These are phyloP conservation scores for Prinia subflava DNA, from an alignment of 2,113 vertebrate genomes.

Conservation along the genomic window DNA sequence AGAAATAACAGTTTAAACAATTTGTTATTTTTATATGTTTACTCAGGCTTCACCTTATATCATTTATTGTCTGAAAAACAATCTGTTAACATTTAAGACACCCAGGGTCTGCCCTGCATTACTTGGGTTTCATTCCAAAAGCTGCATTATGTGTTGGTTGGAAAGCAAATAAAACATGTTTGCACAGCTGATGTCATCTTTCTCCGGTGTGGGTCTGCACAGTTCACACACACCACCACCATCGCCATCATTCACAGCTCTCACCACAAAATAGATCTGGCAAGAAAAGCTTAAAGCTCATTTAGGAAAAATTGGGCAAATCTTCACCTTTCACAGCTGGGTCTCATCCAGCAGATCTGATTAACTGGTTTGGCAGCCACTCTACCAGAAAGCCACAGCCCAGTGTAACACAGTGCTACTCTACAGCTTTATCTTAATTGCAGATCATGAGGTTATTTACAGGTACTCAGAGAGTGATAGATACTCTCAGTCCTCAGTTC, in stretches of 20 bases:
- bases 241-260: background rate
- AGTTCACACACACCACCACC: background rate
- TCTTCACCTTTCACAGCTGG: conserved; percentile 13
- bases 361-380: background rate
- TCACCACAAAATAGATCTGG: background rate
- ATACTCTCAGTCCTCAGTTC: background rate
- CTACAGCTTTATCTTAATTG: background rate
- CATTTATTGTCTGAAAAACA: background rate
- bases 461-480: background rate
- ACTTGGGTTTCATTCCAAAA: background rate
- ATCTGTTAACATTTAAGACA: background rate
- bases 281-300: background rate
- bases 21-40: background rate
- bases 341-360: background rate
- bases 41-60: background rate
- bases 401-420: background rate
- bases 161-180: background rate
- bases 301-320: background rate
- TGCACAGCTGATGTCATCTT: background rate
- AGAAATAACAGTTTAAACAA: background rate
- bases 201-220: background rate
- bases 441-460: background rate
- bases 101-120: background rate
- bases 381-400: background rate
- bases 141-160: background rate